A percentile compares a stretch with the other conserved stretches of the same genome.
phyloP scores from a whole-genome alignment of 1,140 invertebrate species.

The Dendroctonus ponderosae region DNA sequence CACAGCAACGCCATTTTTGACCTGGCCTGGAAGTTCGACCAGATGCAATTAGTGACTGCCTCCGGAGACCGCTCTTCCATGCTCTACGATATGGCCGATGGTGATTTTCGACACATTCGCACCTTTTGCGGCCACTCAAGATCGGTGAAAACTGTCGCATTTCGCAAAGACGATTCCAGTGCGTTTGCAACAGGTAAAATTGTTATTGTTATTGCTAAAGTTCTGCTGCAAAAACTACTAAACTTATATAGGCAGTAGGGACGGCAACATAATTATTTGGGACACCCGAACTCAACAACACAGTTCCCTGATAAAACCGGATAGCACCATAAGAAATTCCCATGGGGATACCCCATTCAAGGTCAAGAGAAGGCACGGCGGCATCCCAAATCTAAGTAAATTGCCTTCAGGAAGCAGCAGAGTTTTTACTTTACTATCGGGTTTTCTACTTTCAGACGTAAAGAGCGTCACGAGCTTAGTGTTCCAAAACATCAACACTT shows the following conservation, averaged over 20 bases:
- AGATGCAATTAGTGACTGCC: constrained; percentile 75
- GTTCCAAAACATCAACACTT: constrained; percentile 73
- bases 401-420: too few relatives aligned
- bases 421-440: too few relatives aligned
- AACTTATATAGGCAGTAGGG: constrained; percentile 60
- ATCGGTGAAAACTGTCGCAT: constrained; percentile 77
- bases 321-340: constrained; percentile 48
- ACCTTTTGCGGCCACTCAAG: constrained; percentile 71
- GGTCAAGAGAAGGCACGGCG: constrained; percentile 31
- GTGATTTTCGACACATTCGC: constrained; percentile 58
- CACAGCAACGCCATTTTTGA: constrained; percentile 90
- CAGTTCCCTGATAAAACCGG: constrained; percentile 41
- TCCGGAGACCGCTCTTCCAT: constrained; percentile 80
- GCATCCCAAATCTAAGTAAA: too few relatives aligned
- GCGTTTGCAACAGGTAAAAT: constrained; percentile 73
- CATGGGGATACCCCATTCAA: constrained; percentile 41
- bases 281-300: constrained; percentile 63
- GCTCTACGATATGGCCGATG: constrained; percentile 66
- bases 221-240: neutral
- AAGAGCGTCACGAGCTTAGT: constrained; percentile 74
- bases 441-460: constrained; percentile 8
- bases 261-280: constrained; percentile 83
- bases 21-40: constrained; percentile 75
- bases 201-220: neutral
- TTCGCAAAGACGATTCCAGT: constrained; percentile 64